A percentile compares a stretch with the other conserved stretches of the same genome.
Conservation (phyloP, 2,113 vertebrate genomes). For the Cervus canadensis region DNA sequence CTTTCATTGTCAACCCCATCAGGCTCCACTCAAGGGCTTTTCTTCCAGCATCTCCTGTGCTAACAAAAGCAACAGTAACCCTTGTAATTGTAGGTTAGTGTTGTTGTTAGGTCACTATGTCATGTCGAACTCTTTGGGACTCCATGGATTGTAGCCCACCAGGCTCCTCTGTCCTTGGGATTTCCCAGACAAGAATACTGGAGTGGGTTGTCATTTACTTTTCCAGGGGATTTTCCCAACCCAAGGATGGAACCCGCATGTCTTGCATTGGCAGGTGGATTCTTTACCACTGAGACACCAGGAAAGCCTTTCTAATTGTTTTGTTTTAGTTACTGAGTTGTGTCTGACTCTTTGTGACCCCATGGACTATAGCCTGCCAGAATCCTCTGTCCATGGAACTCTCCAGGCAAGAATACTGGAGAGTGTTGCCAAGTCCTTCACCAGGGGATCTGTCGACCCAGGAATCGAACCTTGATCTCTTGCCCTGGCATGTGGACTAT, state of each 20-base stretch:
- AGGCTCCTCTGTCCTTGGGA: too few species aligned
- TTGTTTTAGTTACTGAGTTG: too few species aligned
- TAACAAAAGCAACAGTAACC: neutral
- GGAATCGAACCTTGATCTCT: neutral
- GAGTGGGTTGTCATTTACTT: too few species aligned
- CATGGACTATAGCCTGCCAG: neutral
- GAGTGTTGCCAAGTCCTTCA: neutral
- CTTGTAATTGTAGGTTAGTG: neutral
- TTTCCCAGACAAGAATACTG: too few species aligned
- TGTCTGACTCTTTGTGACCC: too few species aligned
- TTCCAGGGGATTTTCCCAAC: too few species aligned
- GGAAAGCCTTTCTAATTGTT: too few species aligned
- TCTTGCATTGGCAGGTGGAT: too few species aligned
- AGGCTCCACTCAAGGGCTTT: neutral
- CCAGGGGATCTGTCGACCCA: neutral
- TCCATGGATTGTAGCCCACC: neutral
- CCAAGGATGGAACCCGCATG: too few species aligned
- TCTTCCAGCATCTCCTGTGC: neutral
- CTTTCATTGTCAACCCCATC: too few species aligned
- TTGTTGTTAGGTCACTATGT: neutral
- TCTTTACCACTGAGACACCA: too few species aligned
- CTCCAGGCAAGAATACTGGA: neutral
- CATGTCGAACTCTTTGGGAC: neutral
- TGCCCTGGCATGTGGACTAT: neutral
- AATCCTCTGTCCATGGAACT: neutral